These are phyloP conservation scores for Cancer borealis DNA, from an alignment of 2,888 invertebrate species.

Conservation along the genomic window DNA sequence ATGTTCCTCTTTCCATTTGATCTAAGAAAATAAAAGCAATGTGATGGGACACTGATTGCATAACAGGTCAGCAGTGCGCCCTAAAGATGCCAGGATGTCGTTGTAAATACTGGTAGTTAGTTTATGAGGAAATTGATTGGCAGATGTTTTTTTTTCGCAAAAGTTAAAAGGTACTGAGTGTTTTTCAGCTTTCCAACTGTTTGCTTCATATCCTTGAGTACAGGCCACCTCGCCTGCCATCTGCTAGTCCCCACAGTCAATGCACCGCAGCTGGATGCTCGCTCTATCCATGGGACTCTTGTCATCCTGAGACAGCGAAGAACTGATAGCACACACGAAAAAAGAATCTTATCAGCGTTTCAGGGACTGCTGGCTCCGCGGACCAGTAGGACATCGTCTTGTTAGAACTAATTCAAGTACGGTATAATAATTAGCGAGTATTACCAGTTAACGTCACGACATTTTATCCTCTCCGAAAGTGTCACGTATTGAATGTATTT, in stretches of 20 bases:
- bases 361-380: neutral
- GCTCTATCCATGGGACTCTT: slow-evolving; percentile 15
- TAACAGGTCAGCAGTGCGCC: neutral
- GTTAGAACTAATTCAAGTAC: neutral
- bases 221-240: neutral
- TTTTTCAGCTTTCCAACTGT: neutral
- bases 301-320: neutral
- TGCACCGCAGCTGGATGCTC: neutral
- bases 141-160: neutral
- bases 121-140: neutral
- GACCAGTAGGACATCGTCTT: neutral
- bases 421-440: neutral
- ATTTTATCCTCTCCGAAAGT: neutral
- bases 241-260: neutral
- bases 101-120: neutral
- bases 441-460: neutral
- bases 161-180: neutral
- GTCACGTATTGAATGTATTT: neutral
- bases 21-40: neutral
- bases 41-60: neutral
- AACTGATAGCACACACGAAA: neutral
- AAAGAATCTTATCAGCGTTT: neutral
- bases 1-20: neutral
- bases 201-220: neutral
- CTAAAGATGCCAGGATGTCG: neutral